These are phyloP conservation scores for Acanthurus leucopareius DNA, from an alignment of 2,797 vertebrate species.

Conservation along the genomic window DNA sequence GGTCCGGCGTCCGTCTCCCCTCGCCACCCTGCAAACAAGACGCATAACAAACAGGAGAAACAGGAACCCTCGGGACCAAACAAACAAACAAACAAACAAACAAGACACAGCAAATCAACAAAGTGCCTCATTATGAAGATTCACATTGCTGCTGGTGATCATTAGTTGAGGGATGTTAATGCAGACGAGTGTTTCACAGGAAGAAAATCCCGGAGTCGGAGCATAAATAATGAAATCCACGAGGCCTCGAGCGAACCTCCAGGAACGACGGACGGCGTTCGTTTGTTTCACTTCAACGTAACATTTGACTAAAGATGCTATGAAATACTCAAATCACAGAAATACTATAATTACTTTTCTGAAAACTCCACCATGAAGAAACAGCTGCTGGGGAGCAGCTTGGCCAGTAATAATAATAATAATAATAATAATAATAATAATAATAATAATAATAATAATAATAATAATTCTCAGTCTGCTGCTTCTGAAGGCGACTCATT, in stretches of 20 bases:
- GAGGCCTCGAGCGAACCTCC: constrained; percentile 7
- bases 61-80: constrained; percentile 30
- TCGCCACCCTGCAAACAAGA: constrained; percentile 18
- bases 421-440: no score
- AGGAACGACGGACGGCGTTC: neutral
- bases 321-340: neutral
- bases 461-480: no score
- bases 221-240: constrained; percentile 38
- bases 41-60: constrained; percentile 46
- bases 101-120: constrained; percentile 66
- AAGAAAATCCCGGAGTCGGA: constrained; percentile 30
- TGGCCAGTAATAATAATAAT: no score
- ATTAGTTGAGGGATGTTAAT: constrained; percentile 63
- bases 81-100: constrained; percentile 55
- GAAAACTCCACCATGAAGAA: no score
- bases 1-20: neutral
- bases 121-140: constrained; percentile 71
- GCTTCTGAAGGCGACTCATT: no score
- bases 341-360: neutral
- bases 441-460: no score
- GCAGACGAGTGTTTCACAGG: constrained; percentile 26
- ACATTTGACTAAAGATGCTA: no score
- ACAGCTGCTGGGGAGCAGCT: no score
- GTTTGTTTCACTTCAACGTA: constrained; percentile 13
- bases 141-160: constrained; percentile 69